Evolutionary conservation across 1,140 invertebrate species (phyloP), one percentile per base, ranked within the genome.

Genomic region (Ceratoteleas bidentatus): DNA sequence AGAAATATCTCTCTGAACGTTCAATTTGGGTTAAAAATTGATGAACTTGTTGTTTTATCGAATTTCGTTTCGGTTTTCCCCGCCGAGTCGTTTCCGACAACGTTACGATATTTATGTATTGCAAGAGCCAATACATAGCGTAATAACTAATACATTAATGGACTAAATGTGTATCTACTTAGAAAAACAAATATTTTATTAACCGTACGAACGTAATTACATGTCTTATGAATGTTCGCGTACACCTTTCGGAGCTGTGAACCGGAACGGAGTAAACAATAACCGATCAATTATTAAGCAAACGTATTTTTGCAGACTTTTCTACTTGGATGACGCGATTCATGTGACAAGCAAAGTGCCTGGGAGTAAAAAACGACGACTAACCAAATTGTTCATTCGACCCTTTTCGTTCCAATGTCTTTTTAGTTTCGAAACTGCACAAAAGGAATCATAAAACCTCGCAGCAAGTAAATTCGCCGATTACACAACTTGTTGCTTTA

Each of bases 171-270:
- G 49, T 81, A 76, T 76, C 66, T 75, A 75, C 36, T 72, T 81
- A 81, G 61, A 56, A 66, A 58, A 38, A 60, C 60, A 56, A 65
- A 70, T 76, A 72, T 76, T 72, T 81, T 72, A 81, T 54, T 81
- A 81, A 36, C 40, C 53, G 40, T 76, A 73, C 45, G 72, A 81
- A 72, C 66, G 56, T 81, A 61, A 76, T 76, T 81, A 81, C 72
- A 81, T 81, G 61, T 72, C 79, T 81, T 81, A 81, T 76, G 24
- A 76, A 76, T 81, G 73, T 81, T 72, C 61, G 52, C 15, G 53
- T 62, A 40, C 3, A 53, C 14, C 38, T 68, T 68, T 68, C 15
- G 47, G 14, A 61, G 36, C 24, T 45, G 13, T 56, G 24, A 6
- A 50, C 14, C 45, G 15, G 15, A 61, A 52, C 58, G 53, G 45